phyloP scores from a whole-genome alignment of 2,113 vertebrate species.

The Phrynosoma platyrhinos region DNA sequence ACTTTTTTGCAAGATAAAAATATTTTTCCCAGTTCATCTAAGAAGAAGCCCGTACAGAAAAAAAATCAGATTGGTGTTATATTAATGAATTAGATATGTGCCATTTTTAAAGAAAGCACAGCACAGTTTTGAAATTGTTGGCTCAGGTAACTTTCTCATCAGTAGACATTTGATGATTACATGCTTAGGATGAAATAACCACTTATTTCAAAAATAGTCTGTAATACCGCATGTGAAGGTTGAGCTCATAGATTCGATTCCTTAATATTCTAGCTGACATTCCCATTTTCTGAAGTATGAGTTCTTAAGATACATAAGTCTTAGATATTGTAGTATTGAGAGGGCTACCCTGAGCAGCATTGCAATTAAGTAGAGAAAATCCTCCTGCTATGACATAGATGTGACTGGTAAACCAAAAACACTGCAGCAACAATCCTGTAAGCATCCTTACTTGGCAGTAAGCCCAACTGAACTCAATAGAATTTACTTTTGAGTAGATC shows the following conservation, averaged over 20 bases:
- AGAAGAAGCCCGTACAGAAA: slow-evolving; percentile 15
- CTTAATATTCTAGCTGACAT: slow-evolving; percentile 74
- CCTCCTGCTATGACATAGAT: slow-evolving; percentile 44
- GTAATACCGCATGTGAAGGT: slow-evolving; percentile 66
- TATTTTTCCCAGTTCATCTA: background rate
- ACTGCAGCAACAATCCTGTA: background rate
- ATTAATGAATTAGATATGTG: slow-evolving; percentile 67
- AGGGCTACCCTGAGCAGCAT: slow-evolving; percentile 59
- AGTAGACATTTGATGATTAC: slow-evolving; percentile 67
- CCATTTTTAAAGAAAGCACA: slow-evolving; percentile 62
- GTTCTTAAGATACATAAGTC: slow-evolving; percentile 68
- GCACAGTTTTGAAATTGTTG: slow-evolving; percentile 60
- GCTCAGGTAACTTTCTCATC: slow-evolving; percentile 72
- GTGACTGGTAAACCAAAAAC: slow-evolving; percentile 50
- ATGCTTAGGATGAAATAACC: slow-evolving; percentile 69
- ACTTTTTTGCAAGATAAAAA: slow-evolving; percentile 15
- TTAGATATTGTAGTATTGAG: slow-evolving; percentile 71
- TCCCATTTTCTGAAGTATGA: slow-evolving; percentile 75
- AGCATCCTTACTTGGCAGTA: background rate
- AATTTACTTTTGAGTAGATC: background rate
- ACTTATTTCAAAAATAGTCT: slow-evolving; percentile 59
- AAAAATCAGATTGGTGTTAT: slow-evolving; percentile 49
- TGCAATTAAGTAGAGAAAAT: slow-evolving; percentile 68
- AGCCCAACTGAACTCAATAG: background rate
- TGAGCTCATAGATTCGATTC: slow-evolving; percentile 70